Evolutionary conservation across 2,888 invertebrate genomes (phyloP).

Genomic region (Noctua janthe): DNA sequence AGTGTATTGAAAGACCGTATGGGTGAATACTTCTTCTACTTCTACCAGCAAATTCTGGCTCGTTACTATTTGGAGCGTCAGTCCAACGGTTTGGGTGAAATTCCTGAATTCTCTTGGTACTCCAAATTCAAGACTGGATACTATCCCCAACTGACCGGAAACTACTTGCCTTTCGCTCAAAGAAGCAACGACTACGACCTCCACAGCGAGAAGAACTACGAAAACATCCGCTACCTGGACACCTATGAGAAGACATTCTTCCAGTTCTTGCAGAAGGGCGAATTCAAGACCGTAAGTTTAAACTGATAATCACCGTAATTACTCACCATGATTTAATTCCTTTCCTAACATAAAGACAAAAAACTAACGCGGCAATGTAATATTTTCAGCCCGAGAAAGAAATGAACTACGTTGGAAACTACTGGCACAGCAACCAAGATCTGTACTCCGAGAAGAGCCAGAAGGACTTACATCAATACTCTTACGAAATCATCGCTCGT

Average conservation of each 20-base stretch:
- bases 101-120: constrained; percentile 91
- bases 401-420: constrained; percentile 89
- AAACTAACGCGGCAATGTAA: background rate
- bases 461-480: constrained; percentile 83
- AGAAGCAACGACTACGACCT: constrained; percentile 91
- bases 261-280: constrained; percentile 88
- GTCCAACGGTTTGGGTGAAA: constrained; percentile 91
- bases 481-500: constrained; percentile 91
- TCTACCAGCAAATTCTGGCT: constrained; percentile 92
- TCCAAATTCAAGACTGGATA: constrained; percentile 88
- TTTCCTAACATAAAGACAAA: no score
- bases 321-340: background rate
- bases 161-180: constrained; percentile 88
- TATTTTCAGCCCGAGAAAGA: constrained; percentile 78
- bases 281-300: constrained; percentile 90
- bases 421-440: constrained; percentile 90
- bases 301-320: background rate
- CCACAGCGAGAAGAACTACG: constrained; percentile 84
- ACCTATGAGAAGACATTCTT: constrained; percentile 90
- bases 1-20: constrained; percentile 89
- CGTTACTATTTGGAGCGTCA: constrained; percentile 93
- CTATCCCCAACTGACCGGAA: constrained; percentile 71
- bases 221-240: constrained; percentile 89
- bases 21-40: constrained; percentile 92
- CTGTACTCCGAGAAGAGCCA: constrained; percentile 78